phyloP scores from a whole-genome alignment of 37 sponge, comb jelly and placozoan genomes.

The Hexactinellida sp. region DNA sequence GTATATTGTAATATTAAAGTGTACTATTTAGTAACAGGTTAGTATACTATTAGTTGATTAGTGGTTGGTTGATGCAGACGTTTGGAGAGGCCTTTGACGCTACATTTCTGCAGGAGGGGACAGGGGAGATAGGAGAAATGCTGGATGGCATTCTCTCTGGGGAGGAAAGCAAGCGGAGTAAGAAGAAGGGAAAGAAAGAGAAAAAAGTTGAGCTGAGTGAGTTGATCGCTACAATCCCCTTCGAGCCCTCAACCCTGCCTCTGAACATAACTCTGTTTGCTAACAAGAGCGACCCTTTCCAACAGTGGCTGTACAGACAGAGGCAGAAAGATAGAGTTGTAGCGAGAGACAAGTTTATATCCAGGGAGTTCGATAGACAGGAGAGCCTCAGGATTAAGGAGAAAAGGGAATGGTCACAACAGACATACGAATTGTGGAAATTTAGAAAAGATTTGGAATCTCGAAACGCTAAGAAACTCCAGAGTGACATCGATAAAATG shows the following conservation, averaged over 20 bases:
- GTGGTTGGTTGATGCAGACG: not conserved
- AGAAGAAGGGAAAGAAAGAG: not conserved
- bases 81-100: not conserved
- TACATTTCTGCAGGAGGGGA: not conserved
- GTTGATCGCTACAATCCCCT: not conserved
- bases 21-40: not conserved
- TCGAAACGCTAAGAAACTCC: not conserved
- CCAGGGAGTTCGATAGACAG: not conserved
- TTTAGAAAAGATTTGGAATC: not conserved
- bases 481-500: not conserved
- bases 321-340: not conserved
- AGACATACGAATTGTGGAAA: not conserved
- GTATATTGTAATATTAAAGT: not conserved
- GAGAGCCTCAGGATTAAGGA: not conserved
- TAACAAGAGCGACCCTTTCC: not conserved
- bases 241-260: not conserved
- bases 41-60: too few species aligned
- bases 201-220: not conserved
- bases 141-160: not conserved
- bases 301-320: not conserved
- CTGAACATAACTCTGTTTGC: not conserved
- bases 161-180: not conserved
- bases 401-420: not conserved
- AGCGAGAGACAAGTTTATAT: not conserved
- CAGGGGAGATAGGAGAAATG: not conserved